Percentiles rank a stretch among this genome's conserved stretches.
phyloP scores from a whole-genome alignment of 2,797 vertebrate species.

The Crax fasciolata region DNA sequence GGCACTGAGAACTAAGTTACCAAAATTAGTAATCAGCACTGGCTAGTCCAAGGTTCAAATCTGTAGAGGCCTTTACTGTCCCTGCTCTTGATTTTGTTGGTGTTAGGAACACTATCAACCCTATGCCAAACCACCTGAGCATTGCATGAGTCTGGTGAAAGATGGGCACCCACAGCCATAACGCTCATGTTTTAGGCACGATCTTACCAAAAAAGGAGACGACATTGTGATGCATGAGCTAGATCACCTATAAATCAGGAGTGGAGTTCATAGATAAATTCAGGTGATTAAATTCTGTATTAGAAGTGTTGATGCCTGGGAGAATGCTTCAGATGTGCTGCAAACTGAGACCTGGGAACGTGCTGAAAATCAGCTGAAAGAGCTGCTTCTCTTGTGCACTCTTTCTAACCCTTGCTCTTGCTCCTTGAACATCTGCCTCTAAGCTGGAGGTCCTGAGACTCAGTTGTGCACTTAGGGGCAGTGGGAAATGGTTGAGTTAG shows the following conservation, averaged over 20 bases:
- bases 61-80: background rate
- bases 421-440: constrained; percentile 19
- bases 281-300: background rate
- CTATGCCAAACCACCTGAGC: background rate
- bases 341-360: background rate
- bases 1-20: background rate
- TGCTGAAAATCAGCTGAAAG: background rate
- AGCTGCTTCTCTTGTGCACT: background rate
- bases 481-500: background rate
- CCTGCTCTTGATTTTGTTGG: background rate
- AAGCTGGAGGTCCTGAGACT: background rate
- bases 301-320: background rate
- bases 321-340: background rate
- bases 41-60: background rate
- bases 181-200: background rate
- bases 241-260: background rate
- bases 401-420: background rate
- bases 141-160: background rate
- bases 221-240: background rate
- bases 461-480: background rate
- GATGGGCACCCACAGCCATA: rapidly evolving
- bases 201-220: background rate
- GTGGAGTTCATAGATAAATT: background rate
- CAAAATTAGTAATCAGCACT: background rate
- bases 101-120: background rate